phyloP scores from a whole-genome alignment of 2,113 vertebrate species.

The Mormyrus iriodes region DNA sequence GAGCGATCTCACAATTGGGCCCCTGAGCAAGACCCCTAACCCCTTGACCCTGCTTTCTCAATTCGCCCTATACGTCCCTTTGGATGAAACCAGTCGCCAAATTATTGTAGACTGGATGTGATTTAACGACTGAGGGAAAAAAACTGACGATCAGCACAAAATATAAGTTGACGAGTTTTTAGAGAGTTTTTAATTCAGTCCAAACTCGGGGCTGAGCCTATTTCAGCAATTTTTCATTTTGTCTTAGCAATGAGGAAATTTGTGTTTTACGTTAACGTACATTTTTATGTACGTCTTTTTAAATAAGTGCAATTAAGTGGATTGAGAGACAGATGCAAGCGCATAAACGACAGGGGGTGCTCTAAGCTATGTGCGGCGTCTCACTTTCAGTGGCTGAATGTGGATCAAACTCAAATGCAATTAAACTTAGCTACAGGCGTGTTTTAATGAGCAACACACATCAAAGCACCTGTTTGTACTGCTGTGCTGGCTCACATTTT shows the following conservation, averaged over 20 bases:
- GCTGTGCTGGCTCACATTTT: background rate
- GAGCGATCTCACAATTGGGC: background rate
- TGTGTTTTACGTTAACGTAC: background rate
- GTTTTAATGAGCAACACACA: background rate
- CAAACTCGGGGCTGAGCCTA: background rate
- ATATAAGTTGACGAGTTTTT: background rate
- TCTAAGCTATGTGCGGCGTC: background rate
- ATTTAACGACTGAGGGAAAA: background rate
- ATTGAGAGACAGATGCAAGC: background rate
- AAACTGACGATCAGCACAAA: background rate
- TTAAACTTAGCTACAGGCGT: background rate
- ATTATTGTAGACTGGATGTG: background rate
- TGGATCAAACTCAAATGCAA: background rate
- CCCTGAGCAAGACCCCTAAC: background rate
- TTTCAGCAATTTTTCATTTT: background rate
- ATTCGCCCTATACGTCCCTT: background rate
- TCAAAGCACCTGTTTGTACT: background rate
- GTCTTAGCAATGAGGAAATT: background rate
- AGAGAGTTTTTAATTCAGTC: background rate
- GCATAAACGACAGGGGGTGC: background rate
- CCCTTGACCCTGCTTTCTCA: background rate
- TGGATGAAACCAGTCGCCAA: background rate
- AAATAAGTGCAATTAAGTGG: background rate
- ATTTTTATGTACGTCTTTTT: background rate
- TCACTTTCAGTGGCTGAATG: background rate